Evolutionary conservation across 2,888 invertebrate species (phyloP).

Genomic region (Ormyrus pomaceus): DNA sequence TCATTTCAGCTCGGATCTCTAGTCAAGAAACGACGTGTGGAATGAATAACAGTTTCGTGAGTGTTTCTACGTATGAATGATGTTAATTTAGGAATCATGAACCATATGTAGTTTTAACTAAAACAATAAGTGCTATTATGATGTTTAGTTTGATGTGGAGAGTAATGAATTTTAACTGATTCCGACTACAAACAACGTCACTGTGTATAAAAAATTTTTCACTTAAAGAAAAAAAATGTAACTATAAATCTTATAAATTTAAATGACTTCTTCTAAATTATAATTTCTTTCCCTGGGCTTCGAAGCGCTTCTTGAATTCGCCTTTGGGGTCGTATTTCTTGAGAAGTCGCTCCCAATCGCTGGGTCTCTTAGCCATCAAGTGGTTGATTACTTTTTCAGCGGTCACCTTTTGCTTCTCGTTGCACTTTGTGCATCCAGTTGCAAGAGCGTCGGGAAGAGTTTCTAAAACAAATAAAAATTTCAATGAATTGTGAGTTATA

Average conservation of each 20-base stretch:
- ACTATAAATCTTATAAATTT: conserved; percentile 35
- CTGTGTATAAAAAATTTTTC: conserved; percentile 43
- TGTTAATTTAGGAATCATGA: conserved; percentile 40
- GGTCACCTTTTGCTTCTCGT: conserved; percentile 81
- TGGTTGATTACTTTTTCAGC: conserved; percentile 84
- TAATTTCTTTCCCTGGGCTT: conserved; percentile 59
- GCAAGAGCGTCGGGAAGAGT: conserved; percentile 84
- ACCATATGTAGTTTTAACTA: conserved; percentile 40
- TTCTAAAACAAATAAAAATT: conserved; percentile 74
- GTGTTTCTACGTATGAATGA: conserved; percentile 31
- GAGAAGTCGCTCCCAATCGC: conserved; percentile 82
- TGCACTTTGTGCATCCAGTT: conserved; percentile 82
- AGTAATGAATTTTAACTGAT: conserved; percentile 28
- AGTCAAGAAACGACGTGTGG: conserved; percentile 87
- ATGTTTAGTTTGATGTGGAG: conserved; percentile 1
- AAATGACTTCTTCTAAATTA: conserved; percentile 39
- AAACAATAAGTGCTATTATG: conserved; percentile 2
- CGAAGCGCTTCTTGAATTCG: conserved; percentile 78
- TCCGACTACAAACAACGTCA: conserved; percentile 31
- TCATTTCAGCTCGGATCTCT: conserved; percentile 83
- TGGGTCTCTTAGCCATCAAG: conserved; percentile 80
- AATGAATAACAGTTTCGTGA: conserved; percentile 75
- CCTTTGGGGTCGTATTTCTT: conserved; percentile 85
- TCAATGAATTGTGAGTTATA: not conserved
- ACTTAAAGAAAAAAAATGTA: conserved; percentile 33